phyloP scores from a whole-genome alignment of 1,140 invertebrate species.

The Drosophila mojavensis region DNA sequence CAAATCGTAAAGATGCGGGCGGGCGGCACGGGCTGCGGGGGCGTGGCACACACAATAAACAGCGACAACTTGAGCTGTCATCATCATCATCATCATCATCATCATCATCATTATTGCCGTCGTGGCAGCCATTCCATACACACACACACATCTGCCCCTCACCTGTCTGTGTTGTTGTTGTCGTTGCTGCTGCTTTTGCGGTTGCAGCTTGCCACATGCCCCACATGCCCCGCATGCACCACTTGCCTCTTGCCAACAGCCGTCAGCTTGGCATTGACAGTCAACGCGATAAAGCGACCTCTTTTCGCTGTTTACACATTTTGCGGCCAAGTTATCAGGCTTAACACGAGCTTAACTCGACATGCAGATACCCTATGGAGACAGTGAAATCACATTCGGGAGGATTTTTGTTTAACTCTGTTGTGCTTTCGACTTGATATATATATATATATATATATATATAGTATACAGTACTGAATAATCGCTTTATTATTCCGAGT shows the following conservation, averaged over 20 bases:
- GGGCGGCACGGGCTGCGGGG: not conserved
- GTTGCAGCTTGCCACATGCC: conserved; percentile 15
- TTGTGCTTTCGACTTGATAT: too few relatives aligned
- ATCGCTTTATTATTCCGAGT: too few relatives aligned
- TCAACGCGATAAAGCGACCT: conserved; percentile 34
- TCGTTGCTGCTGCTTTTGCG: conserved; percentile 7
- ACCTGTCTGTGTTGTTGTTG: conserved; percentile 1
- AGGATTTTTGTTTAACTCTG: too few relatives aligned
- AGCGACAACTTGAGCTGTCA: conserved; percentile 47
- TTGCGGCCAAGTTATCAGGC: conserved; percentile 20
- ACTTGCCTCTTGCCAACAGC: not conserved
- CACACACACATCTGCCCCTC: too few relatives aligned
- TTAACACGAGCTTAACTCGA: not conserved
- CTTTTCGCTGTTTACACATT: conserved; percentile 45
- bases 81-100: conserved; percentile 29
- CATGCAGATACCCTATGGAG: not conserved
- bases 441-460: too few relatives aligned
- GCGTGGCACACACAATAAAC: conserved; percentile 11
- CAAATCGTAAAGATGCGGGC: conserved; percentile 4
- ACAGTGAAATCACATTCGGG: too few relatives aligned
- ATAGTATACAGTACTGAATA: too few relatives aligned
- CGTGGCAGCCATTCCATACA: conserved; percentile 4
- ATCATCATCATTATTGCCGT: not conserved
- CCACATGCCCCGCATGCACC: not conserved
- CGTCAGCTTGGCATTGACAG: conserved; percentile 38